Evolutionary conservation across 2,888 invertebrate species (phyloP).

Genomic region (Elysia crispata): DNA sequence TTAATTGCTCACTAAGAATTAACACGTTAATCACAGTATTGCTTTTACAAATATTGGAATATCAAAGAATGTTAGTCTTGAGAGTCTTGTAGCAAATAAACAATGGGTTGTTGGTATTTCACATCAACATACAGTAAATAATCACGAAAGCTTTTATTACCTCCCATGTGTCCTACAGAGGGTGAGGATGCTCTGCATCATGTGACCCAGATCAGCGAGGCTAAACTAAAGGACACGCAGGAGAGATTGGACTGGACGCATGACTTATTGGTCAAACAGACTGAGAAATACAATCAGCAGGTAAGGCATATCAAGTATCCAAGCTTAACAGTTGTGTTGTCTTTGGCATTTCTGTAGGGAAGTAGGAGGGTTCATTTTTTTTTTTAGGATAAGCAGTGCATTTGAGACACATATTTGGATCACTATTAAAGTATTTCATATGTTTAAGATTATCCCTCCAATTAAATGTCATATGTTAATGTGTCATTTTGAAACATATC

Average conservation of each 20-base stretch:
- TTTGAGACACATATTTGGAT: too few species aligned
- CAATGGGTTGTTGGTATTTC: too few species aligned
- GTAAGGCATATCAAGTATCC: conserved; percentile 46
- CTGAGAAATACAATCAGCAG: conserved; percentile 60
- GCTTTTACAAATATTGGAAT: too few species aligned
- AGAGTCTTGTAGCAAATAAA: too few species aligned
- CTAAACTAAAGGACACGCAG: conserved; percentile 58
- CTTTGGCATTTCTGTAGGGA: background rate
- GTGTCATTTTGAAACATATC: too few species aligned
- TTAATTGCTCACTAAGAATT: too few species aligned
- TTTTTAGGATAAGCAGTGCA: background rate
- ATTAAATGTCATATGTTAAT: too few species aligned
- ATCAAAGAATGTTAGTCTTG: too few species aligned
- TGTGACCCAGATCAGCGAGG: conserved; percentile 55
- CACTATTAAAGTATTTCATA: too few species aligned
- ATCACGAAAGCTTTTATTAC: background rate
- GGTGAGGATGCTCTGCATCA: conserved; percentile 56
- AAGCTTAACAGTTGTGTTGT: background rate
- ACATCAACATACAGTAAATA: too few species aligned
- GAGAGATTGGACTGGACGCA: conserved; percentile 60
- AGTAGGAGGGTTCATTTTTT: background rate
- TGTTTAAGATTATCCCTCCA: too few species aligned
- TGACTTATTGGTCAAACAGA: conserved; percentile 58
- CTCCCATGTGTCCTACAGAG: conserved; percentile 50
- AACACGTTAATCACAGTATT: too few species aligned